Evolutionary conservation across 2,888 invertebrate species (phyloP).

Genomic region (Noctua comes): DNA sequence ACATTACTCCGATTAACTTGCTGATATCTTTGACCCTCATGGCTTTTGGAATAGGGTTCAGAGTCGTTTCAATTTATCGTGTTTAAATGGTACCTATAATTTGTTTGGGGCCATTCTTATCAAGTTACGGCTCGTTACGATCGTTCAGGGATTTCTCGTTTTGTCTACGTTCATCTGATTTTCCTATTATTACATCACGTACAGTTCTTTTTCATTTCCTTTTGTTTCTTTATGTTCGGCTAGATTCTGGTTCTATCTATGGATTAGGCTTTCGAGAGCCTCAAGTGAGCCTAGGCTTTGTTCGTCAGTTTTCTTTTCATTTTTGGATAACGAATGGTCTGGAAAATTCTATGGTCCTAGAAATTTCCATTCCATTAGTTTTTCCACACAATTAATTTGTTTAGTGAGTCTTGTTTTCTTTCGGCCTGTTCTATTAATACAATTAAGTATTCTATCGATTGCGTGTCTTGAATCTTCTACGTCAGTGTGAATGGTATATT

Average conservation of each 20-base stretch:
- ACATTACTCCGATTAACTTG: constrained; percentile 25
- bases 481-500: constrained; percentile 13
- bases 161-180: constrained; percentile 62
- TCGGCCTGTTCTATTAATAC: background rate
- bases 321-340: background rate
- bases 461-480: constrained; percentile 29
- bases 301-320: background rate
- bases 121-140: constrained; percentile 70
- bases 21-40: constrained; percentile 38
- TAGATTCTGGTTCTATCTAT: constrained; percentile 42
- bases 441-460: constrained; percentile 51
- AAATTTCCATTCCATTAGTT: constrained; percentile 5
- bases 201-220: constrained; percentile 25
- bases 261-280: background rate
- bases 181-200: constrained; percentile 66
- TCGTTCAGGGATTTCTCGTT: constrained; percentile 71
- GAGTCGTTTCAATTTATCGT: constrained; percentile 21
- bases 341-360: background rate
- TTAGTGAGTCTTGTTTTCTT: constrained; percentile 22
- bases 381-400: constrained; percentile 1
- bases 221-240: constrained; percentile 43
- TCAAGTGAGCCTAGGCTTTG: background rate
- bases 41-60: constrained; percentile 40
- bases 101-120: constrained; percentile 69
- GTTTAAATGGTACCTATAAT: constrained; percentile 57